These are phyloP conservation scores for Motacilla alba DNA, from an alignment of 2,113 vertebrate species.

Conservation along the genomic window DNA sequence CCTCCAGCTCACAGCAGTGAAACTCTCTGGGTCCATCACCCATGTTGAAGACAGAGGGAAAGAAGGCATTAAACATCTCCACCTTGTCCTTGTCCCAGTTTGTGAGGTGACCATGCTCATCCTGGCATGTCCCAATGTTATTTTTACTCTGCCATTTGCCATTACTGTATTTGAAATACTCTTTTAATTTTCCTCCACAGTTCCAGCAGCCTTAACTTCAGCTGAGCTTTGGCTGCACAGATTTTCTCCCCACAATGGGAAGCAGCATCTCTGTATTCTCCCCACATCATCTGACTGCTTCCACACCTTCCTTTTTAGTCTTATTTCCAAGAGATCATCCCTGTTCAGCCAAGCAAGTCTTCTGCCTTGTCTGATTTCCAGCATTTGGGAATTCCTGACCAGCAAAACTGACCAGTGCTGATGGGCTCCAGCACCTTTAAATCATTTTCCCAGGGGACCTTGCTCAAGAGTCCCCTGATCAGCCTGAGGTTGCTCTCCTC, in stretches of 20 bases:
- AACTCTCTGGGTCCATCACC: background rate
- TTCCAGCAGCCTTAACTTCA: background rate
- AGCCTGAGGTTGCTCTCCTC: background rate
- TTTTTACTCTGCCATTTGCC: background rate
- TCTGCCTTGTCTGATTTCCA: fast-evolving
- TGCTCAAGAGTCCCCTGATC: background rate
- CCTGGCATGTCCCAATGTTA: background rate
- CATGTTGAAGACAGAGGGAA: background rate
- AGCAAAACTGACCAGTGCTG: background rate
- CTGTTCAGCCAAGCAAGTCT: background rate
- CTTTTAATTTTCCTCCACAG: fast-evolving
- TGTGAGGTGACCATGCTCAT: background rate
- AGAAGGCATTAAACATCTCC: background rate
- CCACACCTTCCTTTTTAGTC: background rate
- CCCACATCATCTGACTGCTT: background rate
- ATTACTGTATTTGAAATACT: background rate
- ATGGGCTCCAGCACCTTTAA: background rate
- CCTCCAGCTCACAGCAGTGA: background rate
- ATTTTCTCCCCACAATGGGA: background rate
- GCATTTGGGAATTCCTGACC: background rate
- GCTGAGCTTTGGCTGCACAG: background rate
- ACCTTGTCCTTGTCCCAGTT: background rate
- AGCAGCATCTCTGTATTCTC: background rate
- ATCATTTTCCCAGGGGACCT: background rate
- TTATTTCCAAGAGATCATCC: background rate